phyloP scores from a whole-genome alignment of 2,888 invertebrate genomes.

The Laspeyria flexula region DNA sequence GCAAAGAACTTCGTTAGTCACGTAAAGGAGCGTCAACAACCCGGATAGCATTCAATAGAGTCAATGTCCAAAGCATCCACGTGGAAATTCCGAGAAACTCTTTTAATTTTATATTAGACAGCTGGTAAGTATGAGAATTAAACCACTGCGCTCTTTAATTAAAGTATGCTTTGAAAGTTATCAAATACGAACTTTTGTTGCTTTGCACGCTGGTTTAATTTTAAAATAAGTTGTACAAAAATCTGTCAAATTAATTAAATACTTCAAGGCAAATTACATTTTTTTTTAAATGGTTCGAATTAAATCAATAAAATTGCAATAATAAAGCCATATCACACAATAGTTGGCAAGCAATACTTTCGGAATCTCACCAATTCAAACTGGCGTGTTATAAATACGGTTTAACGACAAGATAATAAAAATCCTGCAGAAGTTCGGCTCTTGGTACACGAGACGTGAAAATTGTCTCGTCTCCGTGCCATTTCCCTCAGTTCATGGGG shows the following conservation, averaged over 20 bases:
- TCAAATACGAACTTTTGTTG: conserved; percentile 9
- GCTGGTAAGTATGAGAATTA: conserved; percentile 5
- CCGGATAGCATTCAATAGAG: conserved; percentile 12
- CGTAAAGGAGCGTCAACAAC: conserved; percentile 20
- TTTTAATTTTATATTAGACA: conserved; percentile 12
- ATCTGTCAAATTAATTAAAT: conserved; percentile 2
- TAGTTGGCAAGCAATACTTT: neutral
- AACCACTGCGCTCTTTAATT: conserved; percentile 15
- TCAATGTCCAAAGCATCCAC: conserved; percentile 14
- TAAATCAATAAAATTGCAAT: neutral
- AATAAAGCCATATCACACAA: neutral
- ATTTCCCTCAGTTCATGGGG: conserved; percentile 78
- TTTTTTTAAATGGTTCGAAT: neutral
- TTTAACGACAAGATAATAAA: conserved; percentile 38
- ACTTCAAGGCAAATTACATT: neutral
- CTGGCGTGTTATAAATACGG: conserved; percentile 24
- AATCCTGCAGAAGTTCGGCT: conserved; percentile 20
- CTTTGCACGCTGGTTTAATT: neutral
- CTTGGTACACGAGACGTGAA: conserved; percentile 34
- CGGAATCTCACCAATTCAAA: conserved; percentile 1
- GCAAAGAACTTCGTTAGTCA: conserved; percentile 16
- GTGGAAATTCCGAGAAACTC: conserved; percentile 21
- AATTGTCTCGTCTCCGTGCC: conserved; percentile 63
- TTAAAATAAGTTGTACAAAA: neutral
- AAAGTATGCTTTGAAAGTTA: conserved; percentile 12